Conservation (phyloP, 1,140 invertebrate genomes). For the Anadara kagoshimensis region DNA sequence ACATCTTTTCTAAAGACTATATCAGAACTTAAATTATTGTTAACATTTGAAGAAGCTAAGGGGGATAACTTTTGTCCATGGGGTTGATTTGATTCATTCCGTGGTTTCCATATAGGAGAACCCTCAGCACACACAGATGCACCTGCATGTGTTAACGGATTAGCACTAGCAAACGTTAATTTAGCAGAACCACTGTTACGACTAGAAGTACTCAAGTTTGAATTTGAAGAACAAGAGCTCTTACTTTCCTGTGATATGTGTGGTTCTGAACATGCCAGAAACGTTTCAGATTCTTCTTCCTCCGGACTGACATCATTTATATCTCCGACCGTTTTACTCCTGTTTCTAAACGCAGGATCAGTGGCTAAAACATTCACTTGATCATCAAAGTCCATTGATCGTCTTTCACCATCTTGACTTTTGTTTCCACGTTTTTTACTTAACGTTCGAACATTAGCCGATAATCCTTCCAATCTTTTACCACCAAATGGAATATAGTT, state of each 20-base stretch:
- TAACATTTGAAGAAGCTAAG: constrained; percentile 26
- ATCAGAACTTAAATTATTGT: constrained; percentile 8
- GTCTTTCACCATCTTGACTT: constrained; percentile 80
- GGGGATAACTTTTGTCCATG: constrained; percentile 37
- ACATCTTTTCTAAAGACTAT: constrained; percentile 39
- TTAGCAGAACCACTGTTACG: constrained; percentile 87
- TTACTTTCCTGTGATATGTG: constrained; percentile 73
- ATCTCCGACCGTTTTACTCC: constrained; percentile 93
- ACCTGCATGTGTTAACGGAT: constrained; percentile 88
- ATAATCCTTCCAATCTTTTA: constrained; percentile 46
- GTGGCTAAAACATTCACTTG: constrained; percentile 55
- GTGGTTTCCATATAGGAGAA: constrained; percentile 93
- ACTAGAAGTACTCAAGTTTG: constrained; percentile 87
- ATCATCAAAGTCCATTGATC: constrained; percentile 90
- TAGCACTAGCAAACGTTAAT: constrained; percentile 93
- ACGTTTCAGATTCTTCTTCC: constrained; percentile 83
- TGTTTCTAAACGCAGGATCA: constrained; percentile 82
- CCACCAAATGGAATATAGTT: constrained; percentile 60
- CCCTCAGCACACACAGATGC: constrained; percentile 74
- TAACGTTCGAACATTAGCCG: constrained; percentile 74
- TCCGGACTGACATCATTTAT: constrained; percentile 82
- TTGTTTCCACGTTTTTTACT: constrained; percentile 77
- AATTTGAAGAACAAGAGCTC: constrained; percentile 90
- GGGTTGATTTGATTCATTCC: constrained; percentile 66
- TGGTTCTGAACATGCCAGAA: constrained; percentile 71